Percentiles rank a stretch among this genome's conserved stretches.
phyloP scores from a whole-genome alignment of 2,113 vertebrate species.

The Mobula hypostoma region DNA sequence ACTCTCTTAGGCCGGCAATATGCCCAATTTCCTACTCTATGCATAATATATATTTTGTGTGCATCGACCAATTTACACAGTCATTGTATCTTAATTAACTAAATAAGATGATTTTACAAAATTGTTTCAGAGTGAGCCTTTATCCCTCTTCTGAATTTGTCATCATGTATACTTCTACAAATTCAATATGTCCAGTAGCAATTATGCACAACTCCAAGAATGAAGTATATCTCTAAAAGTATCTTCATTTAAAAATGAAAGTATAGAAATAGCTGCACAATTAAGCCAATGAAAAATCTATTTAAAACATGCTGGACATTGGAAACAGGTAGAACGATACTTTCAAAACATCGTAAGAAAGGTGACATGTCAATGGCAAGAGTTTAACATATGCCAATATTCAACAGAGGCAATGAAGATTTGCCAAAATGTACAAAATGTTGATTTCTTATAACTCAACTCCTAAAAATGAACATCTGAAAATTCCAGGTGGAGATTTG shows the following conservation, averaged over 20 bases:
- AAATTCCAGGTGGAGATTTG: not conserved
- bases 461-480: not conserved
- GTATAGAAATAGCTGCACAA: not conserved
- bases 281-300: not conserved
- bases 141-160: not conserved
- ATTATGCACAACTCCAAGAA: not conserved
- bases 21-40: not conserved
- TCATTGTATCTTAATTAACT: not conserved
- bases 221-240: not conserved
- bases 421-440: not conserved
- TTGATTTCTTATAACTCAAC: not conserved
- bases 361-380: not conserved
- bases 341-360: not conserved
- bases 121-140: not conserved
- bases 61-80: not conserved
- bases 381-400: not conserved
- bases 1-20: not conserved
- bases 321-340: not conserved
- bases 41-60: not conserved
- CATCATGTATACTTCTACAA: too few relatives aligned
- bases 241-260: not conserved
- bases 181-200: not conserved
- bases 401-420: not conserved
- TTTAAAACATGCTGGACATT: not conserved
- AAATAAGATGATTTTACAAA: not conserved